Evolutionary conservation across 2,113 vertebrate species (phyloP).

Genomic region (Hymenochirus boettgeri): DNA sequence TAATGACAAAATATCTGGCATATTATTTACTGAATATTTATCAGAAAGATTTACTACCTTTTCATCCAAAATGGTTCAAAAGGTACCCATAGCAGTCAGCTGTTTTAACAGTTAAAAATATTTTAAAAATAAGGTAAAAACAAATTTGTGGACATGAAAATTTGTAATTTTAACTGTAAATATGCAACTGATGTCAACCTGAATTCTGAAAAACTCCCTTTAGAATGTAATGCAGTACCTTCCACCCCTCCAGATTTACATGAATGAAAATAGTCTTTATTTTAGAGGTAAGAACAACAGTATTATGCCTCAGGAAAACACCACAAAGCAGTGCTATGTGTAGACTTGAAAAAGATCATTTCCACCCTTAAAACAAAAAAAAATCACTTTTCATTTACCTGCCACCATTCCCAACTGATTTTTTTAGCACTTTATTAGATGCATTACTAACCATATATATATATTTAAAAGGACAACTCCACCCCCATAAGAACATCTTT

Average conservation of each 20-base stretch:
- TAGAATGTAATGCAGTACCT: not conserved
- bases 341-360: too few species aligned
- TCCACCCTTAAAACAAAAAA: too few species aligned
- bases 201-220: not conserved
- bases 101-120: not conserved
- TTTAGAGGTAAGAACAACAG: conserved; percentile 34
- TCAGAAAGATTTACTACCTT: not conserved
- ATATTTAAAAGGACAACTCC: too few species aligned
- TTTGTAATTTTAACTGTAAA: conserved; percentile 21
- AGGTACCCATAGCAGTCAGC: too few species aligned
- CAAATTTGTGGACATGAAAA: conserved; percentile 5
- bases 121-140: not conserved
- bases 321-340: conserved; percentile 8
- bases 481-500: too few species aligned
- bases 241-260: not conserved
- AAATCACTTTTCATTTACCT: too few species aligned
- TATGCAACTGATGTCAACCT: conserved; percentile 14
- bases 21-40: not conserved
- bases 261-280: conserved; percentile 31
- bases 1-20: conserved; percentile 10
- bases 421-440: too few species aligned
- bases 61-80: too few species aligned
- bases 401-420: too few species aligned
- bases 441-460: too few species aligned
- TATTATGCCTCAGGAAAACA: conserved; percentile 15